Evolutionary conservation across 2,113 vertebrate species (phyloP).

Genomic region (Anguilla rostrata): DNA sequence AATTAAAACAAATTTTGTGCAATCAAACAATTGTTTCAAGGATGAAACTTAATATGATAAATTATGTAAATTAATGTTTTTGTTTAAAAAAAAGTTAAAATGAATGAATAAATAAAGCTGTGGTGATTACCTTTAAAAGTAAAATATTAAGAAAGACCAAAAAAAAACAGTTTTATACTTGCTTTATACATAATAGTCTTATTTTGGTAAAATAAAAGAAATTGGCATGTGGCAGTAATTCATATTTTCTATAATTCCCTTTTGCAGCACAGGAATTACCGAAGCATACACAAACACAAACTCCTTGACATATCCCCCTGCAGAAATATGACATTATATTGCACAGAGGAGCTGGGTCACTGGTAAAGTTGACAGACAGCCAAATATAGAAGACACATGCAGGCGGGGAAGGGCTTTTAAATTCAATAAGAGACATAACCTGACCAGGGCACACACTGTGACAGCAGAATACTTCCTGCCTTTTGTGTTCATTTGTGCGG

Average conservation of each 20-base stretch:
- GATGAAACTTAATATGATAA: background rate
- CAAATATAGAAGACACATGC: constrained; percentile 42
- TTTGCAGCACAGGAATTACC: no score
- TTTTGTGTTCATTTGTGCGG: constrained; percentile 48
- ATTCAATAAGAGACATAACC: constrained; percentile 41
- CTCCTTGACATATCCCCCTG: constrained; percentile 44
- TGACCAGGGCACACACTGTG: constrained; percentile 43
- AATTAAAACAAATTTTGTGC: background rate
- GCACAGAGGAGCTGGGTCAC: constrained; percentile 10
- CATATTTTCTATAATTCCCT: no score
- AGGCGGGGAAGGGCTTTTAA: constrained; percentile 55
- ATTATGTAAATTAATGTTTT: background rate
- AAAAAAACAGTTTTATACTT: background rate
- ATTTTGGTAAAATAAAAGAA: background rate
- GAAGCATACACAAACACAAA: constrained; percentile 42
- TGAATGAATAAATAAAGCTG: background rate
- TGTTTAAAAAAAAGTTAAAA: background rate
- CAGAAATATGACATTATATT: constrained; percentile 47
- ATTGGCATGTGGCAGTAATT: no score
- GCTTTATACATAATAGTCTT: background rate
- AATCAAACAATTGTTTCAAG: background rate
- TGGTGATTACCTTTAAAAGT: background rate
- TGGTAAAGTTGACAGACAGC: constrained; percentile 35
- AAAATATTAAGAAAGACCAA: background rate
- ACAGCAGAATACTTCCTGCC: constrained; percentile 44